Evolutionary conservation across 2,797 vertebrate species (phyloP).

Genomic region (Myotis pilosus): DNA sequence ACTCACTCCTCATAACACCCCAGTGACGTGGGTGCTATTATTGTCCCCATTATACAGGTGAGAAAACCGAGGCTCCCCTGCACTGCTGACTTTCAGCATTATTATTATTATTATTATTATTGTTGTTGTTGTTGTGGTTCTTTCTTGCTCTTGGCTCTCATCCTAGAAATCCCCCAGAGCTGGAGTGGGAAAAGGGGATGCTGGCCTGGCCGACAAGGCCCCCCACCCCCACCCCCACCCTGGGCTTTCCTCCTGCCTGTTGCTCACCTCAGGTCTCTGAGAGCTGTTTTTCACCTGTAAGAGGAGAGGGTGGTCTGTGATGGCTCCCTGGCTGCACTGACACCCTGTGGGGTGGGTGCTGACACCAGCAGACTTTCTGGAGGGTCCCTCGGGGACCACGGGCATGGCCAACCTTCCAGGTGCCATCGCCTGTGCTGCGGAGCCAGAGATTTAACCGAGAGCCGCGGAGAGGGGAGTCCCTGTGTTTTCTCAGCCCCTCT

Average conservation of each 20-base stretch:
- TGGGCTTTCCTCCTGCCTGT: background rate
- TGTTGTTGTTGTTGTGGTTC: no score
- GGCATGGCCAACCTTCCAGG: background rate
- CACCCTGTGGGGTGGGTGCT: background rate
- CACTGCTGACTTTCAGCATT: no score
- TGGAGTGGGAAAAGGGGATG: background rate
- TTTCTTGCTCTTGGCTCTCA: background rate
- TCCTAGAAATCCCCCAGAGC: background rate
- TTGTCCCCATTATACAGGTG: background rate
- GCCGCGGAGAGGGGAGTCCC: background rate
- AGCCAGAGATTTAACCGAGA: background rate
- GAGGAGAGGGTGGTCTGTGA: background rate
- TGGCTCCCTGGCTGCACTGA: background rate
- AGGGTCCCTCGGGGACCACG: background rate
- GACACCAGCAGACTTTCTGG: background rate
- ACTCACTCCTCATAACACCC: background rate
- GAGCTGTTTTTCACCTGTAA: background rate
- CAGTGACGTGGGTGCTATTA: accelerated
- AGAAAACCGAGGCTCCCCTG: background rate
- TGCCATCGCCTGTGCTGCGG: background rate
- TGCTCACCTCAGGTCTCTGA: background rate
- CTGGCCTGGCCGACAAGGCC: background rate
- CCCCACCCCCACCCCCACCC: background rate
- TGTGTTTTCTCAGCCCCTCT: background rate
- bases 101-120: background rate